Base-by-base conservation (phyloP, 2,113 vertebrate species). In the Perccottus glenii region DNA sequence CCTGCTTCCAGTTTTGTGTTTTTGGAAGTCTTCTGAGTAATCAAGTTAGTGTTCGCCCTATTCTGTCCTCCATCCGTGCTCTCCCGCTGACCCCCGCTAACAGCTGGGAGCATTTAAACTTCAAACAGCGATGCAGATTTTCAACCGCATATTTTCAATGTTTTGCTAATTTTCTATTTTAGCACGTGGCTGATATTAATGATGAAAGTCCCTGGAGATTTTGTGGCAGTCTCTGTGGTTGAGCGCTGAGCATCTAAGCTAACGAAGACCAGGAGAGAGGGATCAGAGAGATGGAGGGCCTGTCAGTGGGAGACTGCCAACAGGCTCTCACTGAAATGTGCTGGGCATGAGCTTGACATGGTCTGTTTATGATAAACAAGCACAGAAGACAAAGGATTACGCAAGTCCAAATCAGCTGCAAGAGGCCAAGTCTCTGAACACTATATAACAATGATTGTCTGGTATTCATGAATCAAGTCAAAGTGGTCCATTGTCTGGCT, bases 71-170 rank as follows among this genome's bases (percentile, higher is more conserved):
- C 12, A 33, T 67, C 58, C 32, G n/a, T 61, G 75, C 81, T 82
- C 80, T 32, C 27, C 16, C 52, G 7, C 32, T 84, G 82, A 89
- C 84, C 83, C 62, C 52, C 12, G 32, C 72, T 0, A 62, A 67
- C 85, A 90, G 88, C 88, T 91, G 90, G 58, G 63, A 84, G 55
- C 44, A 65, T 12, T 90, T 89, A 87, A 60, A 85, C 77, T 75
- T 88, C 73, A 81, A 85, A 86, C 83, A 57, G 43, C 36, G 70
- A 85, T 46, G 69, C 60, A 73, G 76, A 87, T 84, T 85, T 87
- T 82, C 61, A 36, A 66, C 81, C 69, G 56, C 85, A 82, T 51
- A 83, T 82, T 87, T 88, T 80, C 81, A 57, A 51, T 80, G 68
- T 87, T 87, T 83, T 73, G 69, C 75, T 83, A 75, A 84, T 90